These are phyloP conservation scores for Etheostoma nigrum DNA, from an alignment of 2,797 vertebrate species.

Conservation along the genomic window DNA sequence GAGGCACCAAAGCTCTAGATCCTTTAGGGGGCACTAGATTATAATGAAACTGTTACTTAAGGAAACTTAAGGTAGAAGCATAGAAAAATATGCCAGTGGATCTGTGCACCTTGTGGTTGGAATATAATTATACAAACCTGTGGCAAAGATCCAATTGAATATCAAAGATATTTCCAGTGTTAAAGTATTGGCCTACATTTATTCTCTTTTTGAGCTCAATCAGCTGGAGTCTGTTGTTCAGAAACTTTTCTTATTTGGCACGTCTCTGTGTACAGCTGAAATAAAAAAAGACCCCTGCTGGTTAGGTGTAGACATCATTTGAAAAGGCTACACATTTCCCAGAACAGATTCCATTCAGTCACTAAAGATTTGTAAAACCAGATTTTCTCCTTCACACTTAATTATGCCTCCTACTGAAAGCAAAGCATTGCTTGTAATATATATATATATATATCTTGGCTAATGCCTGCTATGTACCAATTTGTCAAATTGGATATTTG, in stretches of 20 bases:
- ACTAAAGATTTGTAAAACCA: conserved; percentile 65
- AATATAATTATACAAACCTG: background rate
- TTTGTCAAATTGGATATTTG: conserved; percentile 69
- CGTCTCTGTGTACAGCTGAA: conserved; percentile 20
- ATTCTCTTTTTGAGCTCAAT: conserved; percentile 41
- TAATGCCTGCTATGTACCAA: conserved; percentile 53
- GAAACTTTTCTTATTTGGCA: conserved; percentile 30
- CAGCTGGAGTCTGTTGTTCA: conserved; percentile 37
- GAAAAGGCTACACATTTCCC: conserved; percentile 45
- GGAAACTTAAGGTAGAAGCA: background rate
- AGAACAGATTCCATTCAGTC: conserved; percentile 48
- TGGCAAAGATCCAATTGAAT: conserved; percentile 25
- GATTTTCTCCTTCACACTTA: conserved; percentile 73
- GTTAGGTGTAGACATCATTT: conserved; percentile 41
- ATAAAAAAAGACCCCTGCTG: conserved; percentile 44
- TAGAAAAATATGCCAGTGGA: conserved; percentile 24
- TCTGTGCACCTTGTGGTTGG: conserved; percentile 35
- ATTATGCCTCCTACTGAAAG: conserved; percentile 68
- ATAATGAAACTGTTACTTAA: conserved; percentile 51
- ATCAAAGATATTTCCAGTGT: conserved; percentile 35
- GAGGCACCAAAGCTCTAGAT: conserved; percentile 41
- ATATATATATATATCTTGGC: conserved; percentile 62
- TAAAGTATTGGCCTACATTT: conserved; percentile 42
- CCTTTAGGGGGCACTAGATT: conserved; percentile 81
- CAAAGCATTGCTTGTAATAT: conserved; percentile 65